A percentile compares a stretch with the other conserved stretches of the same genome.
Conservation (phyloP, 1,140 invertebrate genomes). For the Chironomus striatipennis region DNA sequence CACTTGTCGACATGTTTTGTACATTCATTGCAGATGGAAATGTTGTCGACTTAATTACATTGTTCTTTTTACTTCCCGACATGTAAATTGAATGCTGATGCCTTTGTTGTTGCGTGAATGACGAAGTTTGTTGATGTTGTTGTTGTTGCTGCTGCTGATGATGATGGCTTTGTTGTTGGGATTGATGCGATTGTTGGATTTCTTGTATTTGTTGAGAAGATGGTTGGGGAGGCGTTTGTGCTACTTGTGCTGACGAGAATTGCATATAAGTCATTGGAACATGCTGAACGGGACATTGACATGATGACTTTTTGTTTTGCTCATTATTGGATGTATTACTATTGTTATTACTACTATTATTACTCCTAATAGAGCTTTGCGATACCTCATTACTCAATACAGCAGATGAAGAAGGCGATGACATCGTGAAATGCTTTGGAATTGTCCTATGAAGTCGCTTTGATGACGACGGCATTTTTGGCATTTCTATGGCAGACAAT, state of each 20-base stretch:
- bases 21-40: constrained; percentile 18
- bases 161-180: constrained; percentile 18
- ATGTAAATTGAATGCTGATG: constrained; percentile 21
- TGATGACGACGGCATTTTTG: constrained; percentile 35
- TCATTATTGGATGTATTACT: not conserved
- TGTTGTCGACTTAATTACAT: constrained; percentile 18
- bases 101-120: not conserved
- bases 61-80: not conserved
- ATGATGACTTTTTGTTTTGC: constrained; percentile 36
- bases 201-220: constrained; percentile 33
- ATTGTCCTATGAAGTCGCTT: constrained; percentile 40
- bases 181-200: constrained; percentile 26
- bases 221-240: not conserved
- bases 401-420: constrained; percentile 29
- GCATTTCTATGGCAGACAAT: constrained; percentile 25
- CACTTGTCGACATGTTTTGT: not conserved
- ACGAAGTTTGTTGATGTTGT: not conserved
- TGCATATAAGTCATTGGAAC: constrained; percentile 41
- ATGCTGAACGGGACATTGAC: constrained; percentile 40
- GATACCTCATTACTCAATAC: constrained; percentile 22
- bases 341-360: constrained; percentile 26
- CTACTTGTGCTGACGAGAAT: not conserved
- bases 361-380: constrained; percentile 26
- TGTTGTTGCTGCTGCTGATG: not conserved
- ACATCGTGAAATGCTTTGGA: constrained; percentile 38